These are phyloP conservation scores for Gymnocheta viridis DNA, from an alignment of 2,888 invertebrate species.

Conservation along the genomic window DNA sequence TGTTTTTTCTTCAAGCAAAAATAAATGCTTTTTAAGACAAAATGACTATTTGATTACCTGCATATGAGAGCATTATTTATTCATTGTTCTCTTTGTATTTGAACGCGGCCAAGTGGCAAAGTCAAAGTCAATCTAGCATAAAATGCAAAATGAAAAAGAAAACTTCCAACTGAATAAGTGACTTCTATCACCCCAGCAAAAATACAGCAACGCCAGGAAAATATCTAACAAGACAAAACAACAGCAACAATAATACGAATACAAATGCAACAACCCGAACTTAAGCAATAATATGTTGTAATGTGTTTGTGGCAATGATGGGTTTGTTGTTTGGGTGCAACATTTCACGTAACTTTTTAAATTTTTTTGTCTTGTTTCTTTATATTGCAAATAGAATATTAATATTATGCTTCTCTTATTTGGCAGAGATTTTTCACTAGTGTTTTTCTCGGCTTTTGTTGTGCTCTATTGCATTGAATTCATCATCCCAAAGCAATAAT, in stretches of 20 bases:
- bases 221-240: not conserved
- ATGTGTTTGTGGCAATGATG: conserved; percentile 11
- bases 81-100: conserved; percentile 19
- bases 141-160: conserved; percentile 44
- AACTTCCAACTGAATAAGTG: conserved; percentile 46
- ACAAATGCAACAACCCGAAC: conserved; percentile 26
- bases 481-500: conserved; percentile 47
- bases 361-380: conserved; percentile 4
- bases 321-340: conserved; percentile 58
- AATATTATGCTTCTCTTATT: not conserved
- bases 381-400: conserved; percentile 17
- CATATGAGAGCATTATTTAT: not conserved
- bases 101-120: conserved; percentile 64
- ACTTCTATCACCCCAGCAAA: conserved; percentile 59
- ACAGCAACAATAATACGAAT: conserved; percentile 10
- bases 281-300: conserved; percentile 18
- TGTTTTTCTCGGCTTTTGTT: not conserved
- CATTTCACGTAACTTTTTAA: conserved; percentile 57
- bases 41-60: not conserved
- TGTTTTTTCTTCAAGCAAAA: not conserved
- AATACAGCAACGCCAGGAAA: conserved; percentile 14
- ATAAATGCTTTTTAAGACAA: not conserved
- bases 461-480: conserved; percentile 46
- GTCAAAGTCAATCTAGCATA: conserved; percentile 72
- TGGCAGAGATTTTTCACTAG: conserved; percentile 46